Evolutionary conservation across 2,113 vertebrate species (phyloP).

Genomic region (Egretta garzetta): DNA sequence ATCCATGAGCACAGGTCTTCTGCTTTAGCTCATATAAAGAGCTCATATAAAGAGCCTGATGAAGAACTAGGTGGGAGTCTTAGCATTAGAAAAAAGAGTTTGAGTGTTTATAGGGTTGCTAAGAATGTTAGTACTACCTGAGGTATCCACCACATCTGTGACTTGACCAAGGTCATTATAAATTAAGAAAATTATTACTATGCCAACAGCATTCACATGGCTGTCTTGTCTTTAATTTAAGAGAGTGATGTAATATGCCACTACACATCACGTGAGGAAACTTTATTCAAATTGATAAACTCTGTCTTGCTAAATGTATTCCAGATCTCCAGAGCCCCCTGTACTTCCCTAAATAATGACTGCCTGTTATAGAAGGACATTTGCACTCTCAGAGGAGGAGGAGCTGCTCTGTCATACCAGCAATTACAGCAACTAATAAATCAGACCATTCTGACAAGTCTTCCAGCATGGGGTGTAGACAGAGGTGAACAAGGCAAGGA

Average conservation of each 20-base stretch:
- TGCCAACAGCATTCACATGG: background rate
- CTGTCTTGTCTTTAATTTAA: background rate
- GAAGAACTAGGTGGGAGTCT: background rate
- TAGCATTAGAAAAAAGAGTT: background rate
- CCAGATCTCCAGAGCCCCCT: background rate
- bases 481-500: background rate
- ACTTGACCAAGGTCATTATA: background rate
- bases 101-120: background rate
- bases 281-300: background rate
- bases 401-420: background rate
- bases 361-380: background rate
- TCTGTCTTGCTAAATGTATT: background rate
- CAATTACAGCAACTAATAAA: background rate
- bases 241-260: background rate
- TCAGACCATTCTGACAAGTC: background rate
- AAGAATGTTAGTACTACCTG: background rate
- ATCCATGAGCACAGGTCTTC: background rate
- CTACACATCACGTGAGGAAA: background rate
- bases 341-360: background rate
- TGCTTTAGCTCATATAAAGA: no score
- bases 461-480: background rate
- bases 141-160: background rate
- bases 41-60: background rate
- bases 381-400: background rate
- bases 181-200: background rate